Conservation (phyloP, 1,140 invertebrate species). For the Conopomorpha cramerella region DNA sequence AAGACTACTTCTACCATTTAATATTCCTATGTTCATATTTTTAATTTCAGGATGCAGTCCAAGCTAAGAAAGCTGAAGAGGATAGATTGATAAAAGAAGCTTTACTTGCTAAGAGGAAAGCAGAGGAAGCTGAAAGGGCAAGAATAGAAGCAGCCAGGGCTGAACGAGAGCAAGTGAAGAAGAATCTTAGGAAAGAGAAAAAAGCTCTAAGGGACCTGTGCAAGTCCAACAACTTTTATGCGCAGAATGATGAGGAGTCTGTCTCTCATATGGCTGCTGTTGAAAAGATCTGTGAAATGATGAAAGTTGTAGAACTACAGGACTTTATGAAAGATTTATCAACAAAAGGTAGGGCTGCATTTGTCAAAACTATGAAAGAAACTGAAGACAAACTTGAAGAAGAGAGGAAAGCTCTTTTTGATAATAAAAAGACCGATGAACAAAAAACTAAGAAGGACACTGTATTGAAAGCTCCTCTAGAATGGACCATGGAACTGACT, state of each 20-base stretch:
- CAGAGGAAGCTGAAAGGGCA: constrained; percentile 80
- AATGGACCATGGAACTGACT: constrained; percentile 83
- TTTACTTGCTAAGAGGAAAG: constrained; percentile 79
- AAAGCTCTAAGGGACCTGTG: constrained; percentile 84
- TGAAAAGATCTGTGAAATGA: constrained; percentile 86
- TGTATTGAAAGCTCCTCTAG: constrained; percentile 48
- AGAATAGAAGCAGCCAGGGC: constrained; percentile 81
- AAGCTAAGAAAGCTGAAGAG: constrained; percentile 82
- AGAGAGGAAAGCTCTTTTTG: constrained; percentile 69
- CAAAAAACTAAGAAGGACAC: constrained; percentile 40
- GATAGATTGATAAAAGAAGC: constrained; percentile 73
- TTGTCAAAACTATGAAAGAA: constrained; percentile 70
- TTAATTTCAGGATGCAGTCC: constrained; percentile 74
- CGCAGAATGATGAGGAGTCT: constrained; percentile 71
- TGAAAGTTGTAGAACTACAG: constrained; percentile 75
- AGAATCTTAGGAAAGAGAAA: constrained; percentile 82
- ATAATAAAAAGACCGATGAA: constrained; percentile 54
- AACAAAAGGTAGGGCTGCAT: constrained; percentile 66
- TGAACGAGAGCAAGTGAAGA: constrained; percentile 84
- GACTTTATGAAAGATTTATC: constrained; percentile 75
- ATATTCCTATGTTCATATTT: background rate
- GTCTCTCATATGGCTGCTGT: constrained; percentile 86
- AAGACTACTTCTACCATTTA: no score
- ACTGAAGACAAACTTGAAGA: constrained; percentile 76
- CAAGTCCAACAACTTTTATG: constrained; percentile 89